These are phyloP conservation scores for Plotosus lineatus DNA, from an alignment of 2,113 vertebrate genomes.

Conservation along the genomic window DNA sequence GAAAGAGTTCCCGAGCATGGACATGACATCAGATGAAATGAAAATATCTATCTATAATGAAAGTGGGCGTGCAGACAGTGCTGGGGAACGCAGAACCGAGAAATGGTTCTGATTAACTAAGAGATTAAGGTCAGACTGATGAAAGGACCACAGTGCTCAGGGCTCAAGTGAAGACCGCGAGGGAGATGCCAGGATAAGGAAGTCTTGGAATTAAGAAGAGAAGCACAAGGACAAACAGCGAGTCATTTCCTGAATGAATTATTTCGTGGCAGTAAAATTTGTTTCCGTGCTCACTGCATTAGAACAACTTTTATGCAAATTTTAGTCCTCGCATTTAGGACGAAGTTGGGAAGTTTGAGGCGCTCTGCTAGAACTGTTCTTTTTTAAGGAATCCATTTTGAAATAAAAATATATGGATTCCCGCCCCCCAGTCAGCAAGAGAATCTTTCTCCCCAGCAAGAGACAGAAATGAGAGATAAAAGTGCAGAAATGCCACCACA, in stretches of 20 bases:
- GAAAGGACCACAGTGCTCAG: constrained; percentile 40
- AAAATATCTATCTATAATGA: background rate
- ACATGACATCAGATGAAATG: constrained; percentile 16
- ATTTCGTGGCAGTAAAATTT: background rate
- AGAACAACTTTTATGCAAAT: background rate
- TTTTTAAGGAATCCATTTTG: constrained; percentile 8
- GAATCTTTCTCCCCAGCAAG: background rate
- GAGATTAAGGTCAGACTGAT: constrained; percentile 47
- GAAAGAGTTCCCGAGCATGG: background rate
- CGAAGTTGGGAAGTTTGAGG: background rate
- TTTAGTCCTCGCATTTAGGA: background rate
- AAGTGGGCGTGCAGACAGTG: constrained; percentile 11
- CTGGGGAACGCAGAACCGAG: constrained; percentile 27
- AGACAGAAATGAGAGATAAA: constrained; percentile 45
- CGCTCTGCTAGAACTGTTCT: background rate
- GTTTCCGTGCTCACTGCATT: background rate
- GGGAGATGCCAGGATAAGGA: constrained; percentile 19
- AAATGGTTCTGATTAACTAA: constrained; percentile 39
- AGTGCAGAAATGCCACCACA: constrained; percentile 50
- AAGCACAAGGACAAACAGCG: constrained; percentile 39
- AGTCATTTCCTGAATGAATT: background rate
- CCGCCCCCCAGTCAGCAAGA: background rate
- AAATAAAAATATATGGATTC: background rate
- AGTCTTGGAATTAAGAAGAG: constrained; percentile 29
- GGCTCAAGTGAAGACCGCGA: constrained; percentile 23